These are phyloP conservation scores for Cancer borealis DNA, from an alignment of 2,888 invertebrate genomes.

Conservation along the genomic window DNA sequence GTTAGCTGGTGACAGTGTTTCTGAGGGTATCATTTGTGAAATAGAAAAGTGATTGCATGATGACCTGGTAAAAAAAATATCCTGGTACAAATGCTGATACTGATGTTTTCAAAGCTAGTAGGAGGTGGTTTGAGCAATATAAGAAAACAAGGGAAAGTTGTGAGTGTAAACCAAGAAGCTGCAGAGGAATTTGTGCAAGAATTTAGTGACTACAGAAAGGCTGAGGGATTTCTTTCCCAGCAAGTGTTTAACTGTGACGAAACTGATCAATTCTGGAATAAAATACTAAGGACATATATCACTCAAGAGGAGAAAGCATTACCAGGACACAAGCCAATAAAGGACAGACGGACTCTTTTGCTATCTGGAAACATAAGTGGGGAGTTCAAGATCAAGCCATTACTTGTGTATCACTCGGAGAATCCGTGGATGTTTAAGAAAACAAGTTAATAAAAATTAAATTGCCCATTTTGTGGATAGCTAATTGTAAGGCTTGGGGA, in stretches of 20 bases:
- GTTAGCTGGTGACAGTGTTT: neutral
- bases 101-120: neutral
- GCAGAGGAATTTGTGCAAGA: neutral
- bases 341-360: too few species aligned
- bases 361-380: neutral
- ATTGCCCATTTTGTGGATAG: constrained; percentile 32
- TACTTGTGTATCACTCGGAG: neutral
- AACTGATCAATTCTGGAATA: constrained; percentile 4
- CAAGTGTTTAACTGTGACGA: too few species aligned
- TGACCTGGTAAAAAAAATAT: neutral
- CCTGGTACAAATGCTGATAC: neutral
- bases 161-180: neutral
- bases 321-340: too few species aligned
- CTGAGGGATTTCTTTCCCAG: too few species aligned
- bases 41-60: neutral
- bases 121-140: neutral
- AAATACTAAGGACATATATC: constrained; percentile 32
- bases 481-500: neutral
- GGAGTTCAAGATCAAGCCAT: neutral
- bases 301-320: neutral
- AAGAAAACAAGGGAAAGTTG: neutral
- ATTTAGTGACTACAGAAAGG: too few species aligned
- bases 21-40: neutral
- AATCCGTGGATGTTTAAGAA: constrained; percentile 38
- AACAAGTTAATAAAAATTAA: constrained; percentile 45